Conservation (phyloP, 2,113 vertebrate genomes). For the Hucho hucho region DNA sequence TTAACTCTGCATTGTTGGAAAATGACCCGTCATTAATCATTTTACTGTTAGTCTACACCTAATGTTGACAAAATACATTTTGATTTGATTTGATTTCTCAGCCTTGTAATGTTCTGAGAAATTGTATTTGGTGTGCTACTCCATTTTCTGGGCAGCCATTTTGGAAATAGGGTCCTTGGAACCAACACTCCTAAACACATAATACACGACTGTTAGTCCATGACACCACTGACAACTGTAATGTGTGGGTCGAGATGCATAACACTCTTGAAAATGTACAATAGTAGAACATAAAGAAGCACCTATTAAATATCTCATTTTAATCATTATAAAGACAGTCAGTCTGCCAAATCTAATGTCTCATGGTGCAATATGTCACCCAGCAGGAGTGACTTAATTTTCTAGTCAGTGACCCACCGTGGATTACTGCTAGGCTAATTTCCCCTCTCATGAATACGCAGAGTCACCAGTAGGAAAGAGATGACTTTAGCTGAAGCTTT, state of each 20-base stretch:
- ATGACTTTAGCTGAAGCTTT: conserved; percentile 34
- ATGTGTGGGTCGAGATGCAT: not conserved
- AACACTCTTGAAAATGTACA: not conserved
- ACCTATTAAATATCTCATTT: conserved; percentile 69
- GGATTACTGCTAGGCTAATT: conserved; percentile 67
- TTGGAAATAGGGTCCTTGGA: conserved; percentile 27
- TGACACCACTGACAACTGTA: not conserved
- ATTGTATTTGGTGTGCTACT: conserved; percentile 7
- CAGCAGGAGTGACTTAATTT: conserved; percentile 68
- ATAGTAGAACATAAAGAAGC: conserved; percentile 40
- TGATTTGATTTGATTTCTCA: conserved; percentile 14
- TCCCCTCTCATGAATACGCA: conserved; percentile 56
- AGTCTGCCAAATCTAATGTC: conserved; percentile 40
- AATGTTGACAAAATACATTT: too few relatives aligned
- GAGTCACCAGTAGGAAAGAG: conserved; percentile 52
- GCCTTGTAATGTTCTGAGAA: conserved; percentile 21
- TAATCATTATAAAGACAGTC: conserved; percentile 76
- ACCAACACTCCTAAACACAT: conserved; percentile 15
- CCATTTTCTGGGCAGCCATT: not conserved
- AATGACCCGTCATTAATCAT: too few relatives aligned
- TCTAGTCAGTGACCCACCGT: conserved; percentile 68
- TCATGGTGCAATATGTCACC: conserved; percentile 64
- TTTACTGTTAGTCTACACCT: too few relatives aligned
- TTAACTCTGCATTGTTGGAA: too few relatives aligned
- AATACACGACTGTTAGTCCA: conserved; percentile 13